Evolutionary conservation across 2,888 invertebrate species (phyloP), one percentile per base, ranked within the genome.

Genomic region (Eudasyphora cyanicolor): DNA sequence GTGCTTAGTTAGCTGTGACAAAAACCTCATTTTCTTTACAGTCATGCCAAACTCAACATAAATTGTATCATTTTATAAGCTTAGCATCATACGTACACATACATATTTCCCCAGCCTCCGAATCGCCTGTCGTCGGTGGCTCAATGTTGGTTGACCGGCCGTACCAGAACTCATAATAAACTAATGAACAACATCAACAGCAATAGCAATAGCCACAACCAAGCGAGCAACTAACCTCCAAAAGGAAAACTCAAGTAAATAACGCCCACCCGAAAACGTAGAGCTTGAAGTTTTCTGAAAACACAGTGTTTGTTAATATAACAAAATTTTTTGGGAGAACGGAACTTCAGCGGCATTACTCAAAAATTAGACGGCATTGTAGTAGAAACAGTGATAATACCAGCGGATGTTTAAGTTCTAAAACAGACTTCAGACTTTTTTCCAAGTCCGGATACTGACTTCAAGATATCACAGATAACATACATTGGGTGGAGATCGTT

Each of bases 31-130:
- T 81, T 80, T 78, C 71, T n/a, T n/a, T n/a, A 79, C 79, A 79
- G 76, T 79, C 79, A 74, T 51, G 76, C 79, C 73, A 79, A 74
- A 83, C 27, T 14, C 21, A 14, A 14, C 27, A 29, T 82, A 82
- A 82, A 82, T 62, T 82, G 79, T 82, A 51, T 17, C 60, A 74
- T 64, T 76, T 82, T 76, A 79, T 79, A 76, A 76, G 73, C 45
- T 76, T 38, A 38, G 21, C 71, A 2, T 21, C 17, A 27, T 4
- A 29, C 60, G 17, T 60, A n/a, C 8, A 29, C 60, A 32, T 60
- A n/a, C 14, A 29, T 29, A n/a, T 27, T 6, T 7, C 57, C 2
- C 12, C 57, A 27, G 57, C 57, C 12, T 45, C 32, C 29, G 7
- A 27, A 29, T 3, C 14, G 27, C 8, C 21, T n/a, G 51, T 51